Conservation (phyloP, 2,888 invertebrate species). For the Tricholauxania praeusta region DNA sequence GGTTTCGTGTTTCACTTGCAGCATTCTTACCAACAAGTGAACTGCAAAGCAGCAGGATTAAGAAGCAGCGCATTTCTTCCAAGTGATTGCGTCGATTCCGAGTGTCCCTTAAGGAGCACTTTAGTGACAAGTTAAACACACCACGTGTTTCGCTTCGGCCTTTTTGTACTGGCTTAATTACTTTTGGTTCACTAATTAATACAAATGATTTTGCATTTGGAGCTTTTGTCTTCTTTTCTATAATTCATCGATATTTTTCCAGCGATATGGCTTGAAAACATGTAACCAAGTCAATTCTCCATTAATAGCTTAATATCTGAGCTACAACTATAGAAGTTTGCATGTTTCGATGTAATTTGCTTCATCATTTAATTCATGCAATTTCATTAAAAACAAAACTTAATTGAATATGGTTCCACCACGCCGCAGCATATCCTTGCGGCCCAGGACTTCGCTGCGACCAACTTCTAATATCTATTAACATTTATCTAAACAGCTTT, state of each 20-base stretch:
- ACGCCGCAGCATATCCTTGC: not conserved
- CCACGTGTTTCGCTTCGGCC: not conserved
- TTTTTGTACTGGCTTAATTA: constrained; percentile 1
- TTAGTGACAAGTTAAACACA: not conserved
- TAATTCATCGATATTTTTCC: not conserved
- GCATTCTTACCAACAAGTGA: constrained; percentile 7
- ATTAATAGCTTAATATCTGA: no score
- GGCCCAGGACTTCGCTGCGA: not conserved
- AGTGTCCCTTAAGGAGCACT: not conserved
- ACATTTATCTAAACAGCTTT: constrained; percentile 44
- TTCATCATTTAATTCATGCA: constrained; percentile 42
- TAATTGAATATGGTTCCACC: constrained; percentile 41
- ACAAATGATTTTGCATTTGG: not conserved
- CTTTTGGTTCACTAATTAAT: not conserved
- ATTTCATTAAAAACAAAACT: constrained; percentile 41
- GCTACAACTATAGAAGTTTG: constrained; percentile 37
- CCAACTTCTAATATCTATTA: constrained; percentile 28
- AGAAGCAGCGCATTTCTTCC: constrained; percentile 18
- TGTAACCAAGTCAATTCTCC: not conserved
- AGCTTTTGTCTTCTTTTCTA: not conserved
- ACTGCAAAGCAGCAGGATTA: not conserved
- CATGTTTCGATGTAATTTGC: constrained; percentile 47
- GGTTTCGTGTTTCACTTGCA: constrained; percentile 20
- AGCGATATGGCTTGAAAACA: not conserved
- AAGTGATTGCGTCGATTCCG: constrained; percentile 3